These are phyloP conservation scores for Limnephilus auricula DNA, from an alignment of 2,888 invertebrate species.

Conservation along the genomic window DNA sequence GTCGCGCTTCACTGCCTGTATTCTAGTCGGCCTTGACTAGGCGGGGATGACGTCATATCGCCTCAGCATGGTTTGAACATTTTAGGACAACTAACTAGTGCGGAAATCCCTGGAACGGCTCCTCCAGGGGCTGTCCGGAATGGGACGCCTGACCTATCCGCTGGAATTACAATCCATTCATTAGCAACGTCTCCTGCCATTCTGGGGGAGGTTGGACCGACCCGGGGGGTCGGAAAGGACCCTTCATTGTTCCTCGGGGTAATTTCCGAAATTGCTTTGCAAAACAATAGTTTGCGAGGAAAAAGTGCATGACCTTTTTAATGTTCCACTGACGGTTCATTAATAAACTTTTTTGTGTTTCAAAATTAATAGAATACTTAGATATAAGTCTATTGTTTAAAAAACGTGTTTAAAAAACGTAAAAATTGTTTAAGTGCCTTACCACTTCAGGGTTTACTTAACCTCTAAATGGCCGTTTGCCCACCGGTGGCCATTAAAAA, in stretches of 20 bases:
- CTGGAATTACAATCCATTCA: slow-evolving; percentile 28
- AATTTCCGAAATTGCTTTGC: neutral
- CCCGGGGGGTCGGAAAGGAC: neutral
- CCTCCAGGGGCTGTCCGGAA: slow-evolving; percentile 21
- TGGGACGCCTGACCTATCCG: slow-evolving; percentile 35
- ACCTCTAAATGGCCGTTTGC: too few species aligned
- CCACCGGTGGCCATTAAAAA: too few species aligned
- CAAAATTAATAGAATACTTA: too few species aligned
- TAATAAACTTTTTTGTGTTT: too few species aligned
- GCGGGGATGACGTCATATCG: neutral
- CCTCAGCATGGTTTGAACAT: neutral
- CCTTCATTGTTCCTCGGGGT: neutral
- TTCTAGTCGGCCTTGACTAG: neutral
- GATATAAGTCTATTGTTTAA: too few species aligned
- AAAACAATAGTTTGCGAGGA: neutral
- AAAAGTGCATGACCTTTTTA: neutral
- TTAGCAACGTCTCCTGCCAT: neutral
- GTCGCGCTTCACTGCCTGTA: too few species aligned
- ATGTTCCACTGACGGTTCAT: neutral
- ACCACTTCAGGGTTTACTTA: too few species aligned
- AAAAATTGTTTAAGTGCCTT: too few species aligned
- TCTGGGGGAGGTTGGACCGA: neutral
- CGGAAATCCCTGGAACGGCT: neutral
- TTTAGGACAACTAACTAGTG: neutral
- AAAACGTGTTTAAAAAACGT: too few species aligned